phyloP scores from a whole-genome alignment of 2,797 vertebrate genomes.

The Falco concolor region DNA sequence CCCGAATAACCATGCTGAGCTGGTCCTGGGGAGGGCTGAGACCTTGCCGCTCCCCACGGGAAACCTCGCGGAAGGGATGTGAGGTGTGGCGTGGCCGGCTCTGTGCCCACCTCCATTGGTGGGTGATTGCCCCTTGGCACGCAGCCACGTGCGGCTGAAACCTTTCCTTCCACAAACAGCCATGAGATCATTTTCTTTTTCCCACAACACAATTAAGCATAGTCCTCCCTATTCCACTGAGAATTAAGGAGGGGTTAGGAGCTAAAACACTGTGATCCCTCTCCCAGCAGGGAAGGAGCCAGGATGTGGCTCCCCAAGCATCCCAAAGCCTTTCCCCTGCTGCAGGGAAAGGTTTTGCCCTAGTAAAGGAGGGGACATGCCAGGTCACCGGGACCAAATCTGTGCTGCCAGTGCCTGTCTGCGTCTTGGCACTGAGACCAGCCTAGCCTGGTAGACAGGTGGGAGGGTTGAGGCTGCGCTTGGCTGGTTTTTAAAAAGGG shows the following conservation, averaged over 20 bases:
- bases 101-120: accelerated
- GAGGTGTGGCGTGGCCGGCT: neutral
- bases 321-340: accelerated
- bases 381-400: accelerated
- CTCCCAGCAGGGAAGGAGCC: accelerated
- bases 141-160: neutral
- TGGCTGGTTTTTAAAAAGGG: neutral
- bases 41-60: accelerated
- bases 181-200: neutral
- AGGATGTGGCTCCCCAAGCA: neutral
- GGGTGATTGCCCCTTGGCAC: neutral
- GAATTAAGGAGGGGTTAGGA: neutral
- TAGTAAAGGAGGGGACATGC: neutral
- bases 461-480: neutral
- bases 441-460: neutral
- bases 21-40: neutral
- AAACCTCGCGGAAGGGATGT: neutral
- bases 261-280: accelerated
- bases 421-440: neutral
- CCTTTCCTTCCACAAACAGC: neutral
- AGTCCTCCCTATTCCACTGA: neutral
- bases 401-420: accelerated
- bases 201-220: neutral
- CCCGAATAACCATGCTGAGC: accelerated
- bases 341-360: neutral